These are phyloP conservation scores for Pygocentrus nattereri DNA, from an alignment of 2,797 vertebrate genomes.

Conservation along the genomic window DNA sequence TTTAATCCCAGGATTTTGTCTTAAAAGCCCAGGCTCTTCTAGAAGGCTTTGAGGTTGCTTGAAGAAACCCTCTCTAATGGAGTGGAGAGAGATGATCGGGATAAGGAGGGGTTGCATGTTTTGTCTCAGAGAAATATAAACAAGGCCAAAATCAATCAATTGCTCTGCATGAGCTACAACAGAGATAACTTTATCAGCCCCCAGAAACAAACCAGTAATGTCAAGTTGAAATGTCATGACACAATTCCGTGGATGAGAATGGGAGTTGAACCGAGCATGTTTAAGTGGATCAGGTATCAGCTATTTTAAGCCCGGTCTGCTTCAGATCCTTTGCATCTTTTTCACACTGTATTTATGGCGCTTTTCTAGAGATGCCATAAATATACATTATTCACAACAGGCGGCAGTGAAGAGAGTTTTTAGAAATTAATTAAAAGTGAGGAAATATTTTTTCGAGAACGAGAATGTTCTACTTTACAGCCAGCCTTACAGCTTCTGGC, in stretches of 20 bases:
- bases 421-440: neutral
- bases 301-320: neutral
- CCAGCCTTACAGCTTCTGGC: no score
- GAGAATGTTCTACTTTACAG: neutral
- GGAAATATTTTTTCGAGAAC: no score
- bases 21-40: conserved; percentile 61
- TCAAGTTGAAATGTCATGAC: neutral
- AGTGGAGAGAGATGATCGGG: conserved; percentile 50
- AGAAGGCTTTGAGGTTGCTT: conserved; percentile 62
- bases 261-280: neutral
- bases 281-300: neutral
- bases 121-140: conserved; percentile 8
- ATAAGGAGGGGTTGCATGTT: conserved; percentile 21
- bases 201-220: conserved; percentile 2
- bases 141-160: conserved; percentile 12
- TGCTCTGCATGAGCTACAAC: neutral
- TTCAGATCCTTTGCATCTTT: neutral
- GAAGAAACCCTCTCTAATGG: conserved; percentile 52
- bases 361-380: no score
- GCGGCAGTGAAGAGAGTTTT: neutral
- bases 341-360: no score
- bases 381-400: neutral
- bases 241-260: neutral
- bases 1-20: conserved; percentile 64
- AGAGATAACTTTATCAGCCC: neutral